Evolutionary conservation across 2,113 vertebrate species (phyloP), one percentile per base, ranked within the genome.

Genomic region (Eupsittula cactorum): DNA sequence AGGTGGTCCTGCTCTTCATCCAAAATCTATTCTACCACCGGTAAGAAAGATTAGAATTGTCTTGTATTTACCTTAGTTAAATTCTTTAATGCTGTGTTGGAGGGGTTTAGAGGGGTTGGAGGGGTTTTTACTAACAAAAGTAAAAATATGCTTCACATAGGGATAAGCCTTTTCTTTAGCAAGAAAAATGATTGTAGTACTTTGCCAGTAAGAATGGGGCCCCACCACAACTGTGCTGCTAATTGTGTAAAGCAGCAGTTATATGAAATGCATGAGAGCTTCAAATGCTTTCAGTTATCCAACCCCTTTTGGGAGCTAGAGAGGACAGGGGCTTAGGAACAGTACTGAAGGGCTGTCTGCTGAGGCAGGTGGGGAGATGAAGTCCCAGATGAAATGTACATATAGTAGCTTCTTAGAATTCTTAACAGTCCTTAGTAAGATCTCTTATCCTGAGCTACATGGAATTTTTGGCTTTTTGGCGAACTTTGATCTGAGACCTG

Each of bases 1-100:
- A 90, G 81, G 91, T 44, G 95, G 96, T 87, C 92, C 96, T 69
- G 92, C 96, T 65, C 97, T 97, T 81, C 98, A 98, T 95, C 92
- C 98, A 83, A 98, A 98, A 90, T 94, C 97, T 82, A 62, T 97
- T 96, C 75, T 97, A 9, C 98, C 97, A 57, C 98, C 97, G 97
- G 98, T 98, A 97, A 96, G 92, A 71, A 85, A 69, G 31, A 33
- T 47, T 4, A 23, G 12, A 46, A 15, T 64, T 94, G 39, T 35
- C n/a, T 35, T 77, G n/a, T 55, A 20, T 8, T 90, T 76, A 60
- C 23, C 76, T 27, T 24, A 52, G 19, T 88, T 88, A 68, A 69
- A 31, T 71, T 41, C 11, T 73, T 83, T 35, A 70, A 19, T 55
- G 68, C 67, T 60, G 15, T 39, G 15, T 3, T 50, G 19, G 71